Base-by-base conservation (phyloP, 2,888 invertebrate genomes). In the Caenorhabditis sinica region DNA sequence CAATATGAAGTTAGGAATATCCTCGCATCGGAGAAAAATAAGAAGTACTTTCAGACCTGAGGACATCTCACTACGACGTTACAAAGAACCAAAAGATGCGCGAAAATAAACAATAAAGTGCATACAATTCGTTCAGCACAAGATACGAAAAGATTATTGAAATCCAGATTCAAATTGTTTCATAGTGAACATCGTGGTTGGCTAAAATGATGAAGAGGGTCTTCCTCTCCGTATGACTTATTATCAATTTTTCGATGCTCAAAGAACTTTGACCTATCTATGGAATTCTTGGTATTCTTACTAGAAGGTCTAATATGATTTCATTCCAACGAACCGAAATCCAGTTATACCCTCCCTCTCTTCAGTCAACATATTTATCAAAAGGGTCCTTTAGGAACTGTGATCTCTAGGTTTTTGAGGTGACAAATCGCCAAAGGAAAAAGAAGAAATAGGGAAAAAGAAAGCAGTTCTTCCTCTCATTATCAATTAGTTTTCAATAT, bases 401-500 rank as follows among this genome's bases (percentile, higher is more conserved):
- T 66, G 66, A 66, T 63, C 43, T 43, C 43, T 63, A 23, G 23
- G 63, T 36, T 23, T 36, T 36, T 40, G 61, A 40, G 63, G 49
- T 66, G 66, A 66, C 66, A 49, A 66, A 66, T 66, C 49, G 66
- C 20, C 6, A 13, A 40, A 40, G 20, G 20, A 20, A 45, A 33
- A 51, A 28, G n/a, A 58, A 36, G 8, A 61, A 20, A 49, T 49
- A 61, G 25, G 17, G 45, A 25, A 45, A 30, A 30, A 40, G 5
- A 13, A 49, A 49, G 49, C 20, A 36, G 71, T 58, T 40, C 58
- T 8, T 71, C 58, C 60, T 43, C n/a, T 45, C 13, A 23, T 49
- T 53, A 36, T 53, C 30, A 51, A 73, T 43, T 73, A 73, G 61
- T 73, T 73, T 49, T 49, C 40, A 68, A 53, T 68, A 51, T 53